A percentile compares a stretch with the other conserved stretches of the same genome.
Evolutionary conservation across 1,140 invertebrate genomes (phyloP).

Genomic region (Magallana gigas): DNA sequence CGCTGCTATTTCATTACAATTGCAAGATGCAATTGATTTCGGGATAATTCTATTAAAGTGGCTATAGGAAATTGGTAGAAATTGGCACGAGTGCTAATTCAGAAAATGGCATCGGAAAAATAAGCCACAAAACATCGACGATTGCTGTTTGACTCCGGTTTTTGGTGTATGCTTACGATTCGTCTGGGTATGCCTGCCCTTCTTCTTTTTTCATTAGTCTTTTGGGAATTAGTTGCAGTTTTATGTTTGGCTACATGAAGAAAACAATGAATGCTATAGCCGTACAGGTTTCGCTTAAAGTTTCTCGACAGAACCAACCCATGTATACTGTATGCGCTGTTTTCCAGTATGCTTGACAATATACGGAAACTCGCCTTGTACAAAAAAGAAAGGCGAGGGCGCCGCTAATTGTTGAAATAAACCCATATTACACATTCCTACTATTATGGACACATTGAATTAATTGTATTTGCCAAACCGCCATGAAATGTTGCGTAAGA

Average conservation of each 20-base stretch:
- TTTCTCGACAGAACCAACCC: too few species aligned
- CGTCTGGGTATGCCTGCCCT: not conserved
- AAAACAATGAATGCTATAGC: too few species aligned
- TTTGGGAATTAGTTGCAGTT: not conserved
- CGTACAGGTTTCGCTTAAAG: too few species aligned
- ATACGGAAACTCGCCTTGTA: too few species aligned
- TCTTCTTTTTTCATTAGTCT: not conserved
- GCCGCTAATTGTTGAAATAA: too few species aligned
- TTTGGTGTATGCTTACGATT: not conserved
- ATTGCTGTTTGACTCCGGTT: not conserved
- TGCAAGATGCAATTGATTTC: conserved; percentile 37
- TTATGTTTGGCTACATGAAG: too few species aligned
- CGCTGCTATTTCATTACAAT: conserved; percentile 29
- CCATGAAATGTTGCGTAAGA: conserved; percentile 33
- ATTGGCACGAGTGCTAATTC: conserved; percentile 29
- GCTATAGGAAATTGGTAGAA: conserved; percentile 34
- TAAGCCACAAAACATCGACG: not conserved
- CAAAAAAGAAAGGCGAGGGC: too few species aligned
- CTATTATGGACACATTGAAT: not conserved
- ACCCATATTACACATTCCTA: too few species aligned
- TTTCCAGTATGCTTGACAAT: too few species aligned
- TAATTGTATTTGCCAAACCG: conserved; percentile 37
- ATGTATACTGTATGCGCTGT: too few species aligned
- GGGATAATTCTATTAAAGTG: conserved; percentile 36
- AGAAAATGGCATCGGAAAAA: conserved; percentile 15